Base-by-base conservation (phyloP, 2,888 invertebrate species). In the Tachina fera region DNA sequence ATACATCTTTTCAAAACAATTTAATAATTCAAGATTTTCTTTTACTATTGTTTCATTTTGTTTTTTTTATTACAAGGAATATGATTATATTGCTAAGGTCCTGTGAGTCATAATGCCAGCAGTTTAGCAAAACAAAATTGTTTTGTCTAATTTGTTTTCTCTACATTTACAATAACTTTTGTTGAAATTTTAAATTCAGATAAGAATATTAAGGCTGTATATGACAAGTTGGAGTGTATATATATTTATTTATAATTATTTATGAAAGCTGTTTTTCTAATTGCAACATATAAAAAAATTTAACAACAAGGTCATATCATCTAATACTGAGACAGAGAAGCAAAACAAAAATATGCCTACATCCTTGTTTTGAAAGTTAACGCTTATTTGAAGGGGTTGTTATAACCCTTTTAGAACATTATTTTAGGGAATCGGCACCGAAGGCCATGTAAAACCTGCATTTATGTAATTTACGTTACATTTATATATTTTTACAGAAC, bases 31-130 rank as follows among this genome's bases (percentile, higher is more conserved):
- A 58, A 67, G 53, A 22, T 61, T 51, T 11, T 53, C 41, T 39
- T 56, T 47, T 16, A 22, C 11, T 19, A 13, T 61, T 61, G 74
- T 68, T 9, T n/a, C 6, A n/a, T 11, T 58, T n/a, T 53, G 14
- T 19, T 53, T 78, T 74, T 43, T 70, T 43, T 22, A 2, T 49
- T 58, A 3, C 14, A 56, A 56, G 14, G 9, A 56, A 49, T 49
- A 61, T 49, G 45, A 31, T 31, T 3, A 31, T 31, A 31, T 31
- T 67, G 9, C 10, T 1, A 56, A 75, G 74, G 68, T 63, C 53
- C 61, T 53, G 56, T 51, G 72, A 83, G 68, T 68, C 61, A 60
- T 53, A 41, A 63, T 76, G 56, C 74, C 78, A 70, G 60, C 74
- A 74, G 74, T 51, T 74, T 56, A 61, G 68, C 68, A 78, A 58